These are phyloP conservation scores for Clunio marinus DNA, from an alignment of 2,888 invertebrate genomes.

Conservation along the genomic window DNA sequence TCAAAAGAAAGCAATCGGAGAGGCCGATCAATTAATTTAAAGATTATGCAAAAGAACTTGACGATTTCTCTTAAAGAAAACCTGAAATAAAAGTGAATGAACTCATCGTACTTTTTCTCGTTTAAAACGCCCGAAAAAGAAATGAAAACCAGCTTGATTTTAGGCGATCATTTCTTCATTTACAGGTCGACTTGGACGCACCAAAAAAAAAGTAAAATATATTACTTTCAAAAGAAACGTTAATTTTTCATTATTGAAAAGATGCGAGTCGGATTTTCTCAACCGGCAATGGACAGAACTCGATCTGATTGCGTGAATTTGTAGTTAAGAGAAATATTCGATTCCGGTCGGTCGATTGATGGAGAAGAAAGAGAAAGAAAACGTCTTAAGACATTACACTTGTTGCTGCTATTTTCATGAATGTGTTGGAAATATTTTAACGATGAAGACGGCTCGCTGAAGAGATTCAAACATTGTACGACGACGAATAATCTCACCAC, in stretches of 20 bases:
- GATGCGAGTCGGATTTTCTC: background rate
- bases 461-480: background rate
- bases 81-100: background rate
- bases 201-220: no score
- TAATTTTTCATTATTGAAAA: background rate
- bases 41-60: background rate
- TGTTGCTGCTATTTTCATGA: background rate
- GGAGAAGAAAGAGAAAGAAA: background rate
- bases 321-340: background rate
- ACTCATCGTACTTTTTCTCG: background rate
- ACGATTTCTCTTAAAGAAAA: background rate
- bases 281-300: background rate
- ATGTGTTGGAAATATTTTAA: background rate
- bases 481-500: background rate
- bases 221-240: background rate
- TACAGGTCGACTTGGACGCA: slow-evolving; percentile 10
- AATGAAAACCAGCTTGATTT: background rate
- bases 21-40: background rate
- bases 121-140: background rate
- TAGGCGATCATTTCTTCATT: background rate
- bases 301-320: background rate
- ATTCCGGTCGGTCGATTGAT: background rate
- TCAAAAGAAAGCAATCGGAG: background rate
- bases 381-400: background rate
- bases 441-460: background rate